A percentile compares a stretch with the other conserved stretches of the same genome.
These are phyloP conservation scores for Apocheima hispidaria DNA, from an alignment of 2,888 invertebrate genomes.

Conservation along the genomic window DNA sequence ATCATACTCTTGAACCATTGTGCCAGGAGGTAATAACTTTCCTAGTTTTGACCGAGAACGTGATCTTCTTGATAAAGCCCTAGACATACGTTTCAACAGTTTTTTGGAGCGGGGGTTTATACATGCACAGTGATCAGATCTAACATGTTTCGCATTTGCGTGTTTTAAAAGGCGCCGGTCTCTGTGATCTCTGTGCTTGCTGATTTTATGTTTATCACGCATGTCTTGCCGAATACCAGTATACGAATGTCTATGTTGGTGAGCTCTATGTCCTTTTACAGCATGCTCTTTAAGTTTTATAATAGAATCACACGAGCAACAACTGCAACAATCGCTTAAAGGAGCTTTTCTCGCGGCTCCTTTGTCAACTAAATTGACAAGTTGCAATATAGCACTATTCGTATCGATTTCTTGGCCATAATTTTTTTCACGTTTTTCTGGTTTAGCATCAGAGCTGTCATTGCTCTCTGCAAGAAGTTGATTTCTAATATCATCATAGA, in stretches of 20 bases:
- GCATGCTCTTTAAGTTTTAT: slow-evolving; percentile 33
- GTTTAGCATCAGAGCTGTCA: slow-evolving; percentile 48
- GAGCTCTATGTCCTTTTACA: slow-evolving; percentile 39
- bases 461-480: slow-evolving; percentile 59
- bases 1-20: background rate
- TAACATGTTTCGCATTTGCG: background rate
- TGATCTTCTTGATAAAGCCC: background rate
- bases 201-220: background rate
- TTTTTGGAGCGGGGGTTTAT: slow-evolving; percentile 3
- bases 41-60: background rate
- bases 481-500: slow-evolving; percentile 64
- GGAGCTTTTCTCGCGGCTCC: slow-evolving; percentile 44
- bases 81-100: background rate
- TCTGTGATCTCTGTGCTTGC: slow-evolving; percentile 16
- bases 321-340: slow-evolving; percentile 62
- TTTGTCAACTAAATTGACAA: slow-evolving; percentile 63
- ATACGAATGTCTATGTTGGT: slow-evolving; percentile 38
- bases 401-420: slow-evolving; percentile 43
- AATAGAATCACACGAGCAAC: slow-evolving; percentile 60
- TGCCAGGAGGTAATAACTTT: background rate
- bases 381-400: slow-evolving; percentile 51
- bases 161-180: background rate
- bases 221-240: background rate
- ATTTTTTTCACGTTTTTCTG: slow-evolving; percentile 20
- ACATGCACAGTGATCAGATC: slow-evolving; percentile 11